Percentiles rank a stretch among this genome's conserved stretches.
Evolutionary conservation across 2,113 vertebrate species (phyloP).

Genomic region (Eubucco bourcierii): DNA sequence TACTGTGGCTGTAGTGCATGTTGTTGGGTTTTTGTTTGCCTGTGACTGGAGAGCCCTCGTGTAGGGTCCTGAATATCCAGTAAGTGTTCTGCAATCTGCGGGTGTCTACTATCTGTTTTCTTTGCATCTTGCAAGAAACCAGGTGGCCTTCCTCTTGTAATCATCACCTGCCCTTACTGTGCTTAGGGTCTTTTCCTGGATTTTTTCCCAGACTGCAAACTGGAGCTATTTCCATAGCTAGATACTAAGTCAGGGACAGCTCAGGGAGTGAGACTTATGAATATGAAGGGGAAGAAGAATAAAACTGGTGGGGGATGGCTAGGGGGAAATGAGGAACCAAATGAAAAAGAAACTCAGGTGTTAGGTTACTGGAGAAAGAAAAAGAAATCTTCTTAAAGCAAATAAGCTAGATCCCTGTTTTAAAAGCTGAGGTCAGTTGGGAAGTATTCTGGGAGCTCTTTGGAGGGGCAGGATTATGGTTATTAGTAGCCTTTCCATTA

Average conservation of each 20-base stretch:
- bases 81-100: not conserved
- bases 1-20: accelerated
- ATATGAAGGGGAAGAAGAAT: not conserved
- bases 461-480: not conserved
- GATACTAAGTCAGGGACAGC: not conserved
- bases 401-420: not conserved
- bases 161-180: not conserved
- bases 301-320: not conserved
- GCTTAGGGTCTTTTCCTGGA: not conserved
- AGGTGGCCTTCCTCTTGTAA: not conserved
- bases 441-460: not conserved
- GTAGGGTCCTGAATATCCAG: not conserved
- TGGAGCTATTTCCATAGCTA: not conserved
- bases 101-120: not conserved
- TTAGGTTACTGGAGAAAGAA: not conserved
- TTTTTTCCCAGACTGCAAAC: not conserved
- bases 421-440: not conserved
- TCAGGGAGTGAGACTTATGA: accelerated
- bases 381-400: not conserved
- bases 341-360: not conserved
- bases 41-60: not conserved
- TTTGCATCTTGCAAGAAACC: not conserved
- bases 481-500: not conserved
- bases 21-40: not conserved
- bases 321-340: too few species aligned